Base-by-base conservation (phyloP, 1,140 invertebrate species). In the Archegozetes longisetosus region DNA sequence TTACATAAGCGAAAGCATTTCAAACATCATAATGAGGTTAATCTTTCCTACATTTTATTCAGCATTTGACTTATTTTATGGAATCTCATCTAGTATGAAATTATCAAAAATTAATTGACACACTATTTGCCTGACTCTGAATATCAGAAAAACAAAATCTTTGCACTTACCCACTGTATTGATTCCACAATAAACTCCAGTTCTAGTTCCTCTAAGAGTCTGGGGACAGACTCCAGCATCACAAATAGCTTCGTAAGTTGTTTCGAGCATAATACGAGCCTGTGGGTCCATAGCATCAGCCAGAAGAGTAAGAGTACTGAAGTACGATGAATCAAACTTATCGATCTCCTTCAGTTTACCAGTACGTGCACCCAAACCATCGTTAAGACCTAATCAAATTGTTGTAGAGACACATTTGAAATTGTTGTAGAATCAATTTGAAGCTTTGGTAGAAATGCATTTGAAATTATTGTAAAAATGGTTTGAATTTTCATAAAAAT, bases 211-310 rank as follows among this genome's bases (percentile, higher is more conserved):
- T 49, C 71, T 66, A 17, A 75, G 59, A 28, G 66, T 65, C 13
- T 66, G 63, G 9, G 74, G 73, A 60, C 67, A 60, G 26, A 52
- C 24, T 22, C 53, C 48, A 51, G 93, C 85, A 77, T 98, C 94
- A 59, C 96, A 77, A 58, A 97, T 86, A 0, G 89, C 84, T 76
- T 98, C 94, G 72, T 95, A 82, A 1, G 91, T 88, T n/a, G 84
- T 70, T 75, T 98, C 94, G 2, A 98, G 77, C 25, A 98, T 73
- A 66, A 96, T 77, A 61, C 93, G 77, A 46, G 96, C 73, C 71
- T 95, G 88, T 2, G 94, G 92, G 70, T 97, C 93, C 91, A 97
- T 96, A 40, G 82, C 79, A 66, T 94, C 78, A 1, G 92, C 91
- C n/a, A 58, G 2, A n/a, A 58, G 26, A 6, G 48, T 24, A 20